These are phyloP conservation scores for Eurystomus gularis DNA, from an alignment of 2,113 vertebrate species.

Conservation along the genomic window DNA sequence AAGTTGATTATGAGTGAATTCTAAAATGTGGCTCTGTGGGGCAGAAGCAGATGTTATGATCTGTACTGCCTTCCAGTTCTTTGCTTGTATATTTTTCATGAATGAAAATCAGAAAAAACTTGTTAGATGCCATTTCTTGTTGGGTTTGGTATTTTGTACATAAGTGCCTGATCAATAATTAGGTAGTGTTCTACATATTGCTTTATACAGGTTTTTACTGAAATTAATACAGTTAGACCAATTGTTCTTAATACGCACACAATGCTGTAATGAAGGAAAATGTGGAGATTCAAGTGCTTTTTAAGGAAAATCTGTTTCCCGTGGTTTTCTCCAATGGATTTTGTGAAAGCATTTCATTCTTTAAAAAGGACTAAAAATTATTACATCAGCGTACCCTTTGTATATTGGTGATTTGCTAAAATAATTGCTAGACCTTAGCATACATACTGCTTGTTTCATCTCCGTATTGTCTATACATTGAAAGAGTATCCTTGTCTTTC, in stretches of 20 bases:
- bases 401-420: constrained; percentile 10
- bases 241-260: not conserved
- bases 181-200: not conserved
- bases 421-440: not conserved
- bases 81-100: not conserved
- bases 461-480: constrained; percentile 52
- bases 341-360: not conserved
- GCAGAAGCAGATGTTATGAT: not conserved
- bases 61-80: not conserved
- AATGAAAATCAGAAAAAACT: not conserved
- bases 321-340: not conserved
- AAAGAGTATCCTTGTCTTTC: constrained; percentile 49
- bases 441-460: constrained; percentile 17
- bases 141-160: not conserved
- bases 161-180: not conserved
- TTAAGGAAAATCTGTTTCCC: not conserved
- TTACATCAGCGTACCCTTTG: not conserved
- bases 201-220: not conserved
- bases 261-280: not conserved
- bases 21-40: not conserved
- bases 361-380: not conserved
- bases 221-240: not conserved
- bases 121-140: not conserved
- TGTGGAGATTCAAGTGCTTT: not conserved
- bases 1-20: not conserved